Evolutionary conservation across 2,888 invertebrate genomes (phyloP).

Genomic region (Zaprionus lineosus): DNA sequence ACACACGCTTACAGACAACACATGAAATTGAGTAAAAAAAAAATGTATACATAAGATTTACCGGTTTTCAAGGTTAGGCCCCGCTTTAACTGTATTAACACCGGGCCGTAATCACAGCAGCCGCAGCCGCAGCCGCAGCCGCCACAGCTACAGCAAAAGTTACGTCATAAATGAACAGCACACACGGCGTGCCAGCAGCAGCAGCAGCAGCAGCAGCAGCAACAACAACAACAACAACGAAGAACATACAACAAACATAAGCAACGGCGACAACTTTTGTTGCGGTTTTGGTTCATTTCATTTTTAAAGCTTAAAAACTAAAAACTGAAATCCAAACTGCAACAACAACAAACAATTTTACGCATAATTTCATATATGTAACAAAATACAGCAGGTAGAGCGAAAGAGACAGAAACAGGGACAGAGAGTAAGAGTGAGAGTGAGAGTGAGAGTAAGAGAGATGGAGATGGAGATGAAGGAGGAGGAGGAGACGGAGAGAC

Average conservation of each 20-base stretch:
- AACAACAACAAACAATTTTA: constrained; percentile 61
- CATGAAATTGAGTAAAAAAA: constrained; percentile 58
- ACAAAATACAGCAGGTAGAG: constrained; percentile 48
- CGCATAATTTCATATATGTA: constrained; percentile 78
- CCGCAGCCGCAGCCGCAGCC: constrained; percentile 41
- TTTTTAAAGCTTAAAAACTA: constrained; percentile 34
- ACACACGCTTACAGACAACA: constrained; percentile 30
- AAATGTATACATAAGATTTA: constrained; percentile 69
- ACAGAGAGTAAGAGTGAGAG: constrained; percentile 4
- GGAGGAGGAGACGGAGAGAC: background rate
- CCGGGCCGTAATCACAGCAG: constrained; percentile 73
- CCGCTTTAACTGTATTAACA: constrained; percentile 76
- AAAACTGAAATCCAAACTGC: constrained; percentile 48
- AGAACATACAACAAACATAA: constrained; percentile 37
- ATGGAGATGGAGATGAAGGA: too few species aligned
- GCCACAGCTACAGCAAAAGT: too few species aligned
- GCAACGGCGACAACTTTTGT: constrained; percentile 52
- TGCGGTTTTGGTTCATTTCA: constrained; percentile 78
- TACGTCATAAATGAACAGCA: constrained; percentile 75
- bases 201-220: constrained; percentile 24
- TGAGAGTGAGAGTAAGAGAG: background rate
- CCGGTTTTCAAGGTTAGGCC: constrained; percentile 76
- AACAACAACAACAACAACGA: constrained; percentile 33
- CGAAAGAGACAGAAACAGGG: background rate
- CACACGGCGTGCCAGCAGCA: constrained; percentile 35